Evolutionary conservation across 2,113 vertebrate genomes (phyloP).

Genomic region (Nycticebus coucang): DNA sequence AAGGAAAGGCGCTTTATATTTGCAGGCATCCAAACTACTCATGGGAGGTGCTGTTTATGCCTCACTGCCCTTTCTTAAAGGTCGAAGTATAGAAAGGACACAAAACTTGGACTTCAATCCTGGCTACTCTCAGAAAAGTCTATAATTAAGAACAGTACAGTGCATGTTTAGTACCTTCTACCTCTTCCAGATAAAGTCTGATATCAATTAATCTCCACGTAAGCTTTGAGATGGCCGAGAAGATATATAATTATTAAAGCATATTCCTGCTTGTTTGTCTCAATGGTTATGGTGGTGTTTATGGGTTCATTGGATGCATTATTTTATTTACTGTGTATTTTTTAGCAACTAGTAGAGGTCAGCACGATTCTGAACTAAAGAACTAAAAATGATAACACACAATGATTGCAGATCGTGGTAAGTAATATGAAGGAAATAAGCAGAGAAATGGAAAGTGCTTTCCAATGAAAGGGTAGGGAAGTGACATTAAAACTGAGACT

Average conservation of each 20-base stretch:
- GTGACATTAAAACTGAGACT: background rate
- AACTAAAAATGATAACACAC: background rate
- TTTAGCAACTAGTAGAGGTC: background rate
- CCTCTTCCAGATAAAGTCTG: background rate
- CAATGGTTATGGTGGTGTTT: background rate
- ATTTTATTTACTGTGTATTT: conserved; percentile 23
- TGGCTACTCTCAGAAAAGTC: background rate
- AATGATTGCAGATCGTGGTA: background rate
- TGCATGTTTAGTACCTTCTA: background rate
- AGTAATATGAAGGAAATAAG: background rate
- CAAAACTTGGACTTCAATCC: background rate
- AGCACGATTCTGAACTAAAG: conserved; percentile 11
- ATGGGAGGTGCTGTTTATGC: background rate
- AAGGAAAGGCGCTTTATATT: background rate
- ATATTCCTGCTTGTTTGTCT: background rate
- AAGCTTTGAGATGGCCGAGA: background rate
- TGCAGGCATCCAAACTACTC: background rate
- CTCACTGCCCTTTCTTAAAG: background rate
- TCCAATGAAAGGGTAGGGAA: background rate
- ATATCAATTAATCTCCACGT: background rate
- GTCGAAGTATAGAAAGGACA: background rate
- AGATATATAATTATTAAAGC: background rate
- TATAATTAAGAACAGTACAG: background rate
- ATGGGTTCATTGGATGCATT: background rate
- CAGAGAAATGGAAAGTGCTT: background rate